phyloP scores from a whole-genome alignment of 2,888 invertebrate species.

The Leptarthrus brevirostris region DNA sequence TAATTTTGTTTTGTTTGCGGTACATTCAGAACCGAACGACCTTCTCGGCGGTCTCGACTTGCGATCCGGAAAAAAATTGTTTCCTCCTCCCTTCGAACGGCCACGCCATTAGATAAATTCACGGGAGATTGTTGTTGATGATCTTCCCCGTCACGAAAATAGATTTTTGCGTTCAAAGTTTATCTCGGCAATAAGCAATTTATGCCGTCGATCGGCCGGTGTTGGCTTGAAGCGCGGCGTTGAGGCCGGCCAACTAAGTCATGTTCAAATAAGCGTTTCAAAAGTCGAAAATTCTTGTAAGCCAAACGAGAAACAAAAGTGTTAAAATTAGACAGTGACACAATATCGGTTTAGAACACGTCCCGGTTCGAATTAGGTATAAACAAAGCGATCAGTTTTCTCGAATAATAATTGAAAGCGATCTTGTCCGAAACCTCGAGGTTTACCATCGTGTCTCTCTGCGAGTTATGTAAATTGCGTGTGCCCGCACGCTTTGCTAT shows the following conservation, averaged over 20 bases:
- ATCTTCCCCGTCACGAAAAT: background rate
- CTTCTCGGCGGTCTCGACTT: constrained; percentile 25
- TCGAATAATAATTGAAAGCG: too few relatives aligned
- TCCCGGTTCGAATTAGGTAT: background rate
- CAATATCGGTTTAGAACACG: background rate
- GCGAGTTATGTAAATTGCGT: background rate
- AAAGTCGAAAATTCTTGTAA: background rate
- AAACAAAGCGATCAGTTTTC: background rate
- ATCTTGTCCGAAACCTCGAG: too few relatives aligned
- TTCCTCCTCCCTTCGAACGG: too few relatives aligned
- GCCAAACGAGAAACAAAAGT: background rate
- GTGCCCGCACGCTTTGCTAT: background rate
- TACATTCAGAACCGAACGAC: constrained; percentile 18
- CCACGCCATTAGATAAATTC: too few relatives aligned
- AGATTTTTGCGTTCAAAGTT: background rate
- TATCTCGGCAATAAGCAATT: background rate
- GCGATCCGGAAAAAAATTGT: background rate
- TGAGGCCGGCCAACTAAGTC: background rate
- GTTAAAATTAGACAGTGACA: background rate
- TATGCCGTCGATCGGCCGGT: background rate
- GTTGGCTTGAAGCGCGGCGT: background rate
- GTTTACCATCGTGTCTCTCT: background rate
- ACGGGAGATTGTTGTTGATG: too few relatives aligned
- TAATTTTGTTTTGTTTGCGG: constrained; percentile 4
- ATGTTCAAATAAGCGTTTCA: background rate